phyloP scores from a whole-genome alignment of 2,113 vertebrate genomes.

The Arenaria interpres region DNA sequence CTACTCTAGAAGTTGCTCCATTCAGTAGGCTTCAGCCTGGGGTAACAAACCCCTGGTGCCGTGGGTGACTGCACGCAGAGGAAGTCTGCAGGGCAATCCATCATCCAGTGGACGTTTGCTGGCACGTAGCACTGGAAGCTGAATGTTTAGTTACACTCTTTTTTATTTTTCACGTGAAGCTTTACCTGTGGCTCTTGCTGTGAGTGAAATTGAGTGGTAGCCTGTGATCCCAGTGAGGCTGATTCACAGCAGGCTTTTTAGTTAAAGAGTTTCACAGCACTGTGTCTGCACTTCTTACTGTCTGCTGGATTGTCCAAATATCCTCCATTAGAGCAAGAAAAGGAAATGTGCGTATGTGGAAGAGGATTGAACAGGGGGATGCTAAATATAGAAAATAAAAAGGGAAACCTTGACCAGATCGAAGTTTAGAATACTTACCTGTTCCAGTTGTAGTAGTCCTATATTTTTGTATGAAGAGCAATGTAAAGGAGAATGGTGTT shows the following conservation, averaged over 20 bases:
- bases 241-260: not conserved
- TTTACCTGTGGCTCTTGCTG: not conserved
- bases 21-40: not conserved
- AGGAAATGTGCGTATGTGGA: not conserved
- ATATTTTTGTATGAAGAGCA: not conserved
- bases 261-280: not conserved
- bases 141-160: not conserved
- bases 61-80: not conserved
- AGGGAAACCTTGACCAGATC: not conserved
- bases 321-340: not conserved
- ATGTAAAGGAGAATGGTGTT: accelerated
- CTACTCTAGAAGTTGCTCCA: not conserved
- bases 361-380: not conserved
- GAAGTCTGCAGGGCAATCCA: not conserved
- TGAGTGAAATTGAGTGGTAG: not conserved
- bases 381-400: not conserved
- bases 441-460: not conserved
- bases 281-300: not conserved
- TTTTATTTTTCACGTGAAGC: not conserved
- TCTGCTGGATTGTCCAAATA: not conserved
- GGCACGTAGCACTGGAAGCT: not conserved
- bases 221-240: not conserved
- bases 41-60: not conserved
- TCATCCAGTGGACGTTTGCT: not conserved
- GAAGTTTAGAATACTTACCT: not conserved